These are phyloP conservation scores for Apoda limacodes DNA, from an alignment of 2,888 invertebrate species.

Conservation along the genomic window DNA sequence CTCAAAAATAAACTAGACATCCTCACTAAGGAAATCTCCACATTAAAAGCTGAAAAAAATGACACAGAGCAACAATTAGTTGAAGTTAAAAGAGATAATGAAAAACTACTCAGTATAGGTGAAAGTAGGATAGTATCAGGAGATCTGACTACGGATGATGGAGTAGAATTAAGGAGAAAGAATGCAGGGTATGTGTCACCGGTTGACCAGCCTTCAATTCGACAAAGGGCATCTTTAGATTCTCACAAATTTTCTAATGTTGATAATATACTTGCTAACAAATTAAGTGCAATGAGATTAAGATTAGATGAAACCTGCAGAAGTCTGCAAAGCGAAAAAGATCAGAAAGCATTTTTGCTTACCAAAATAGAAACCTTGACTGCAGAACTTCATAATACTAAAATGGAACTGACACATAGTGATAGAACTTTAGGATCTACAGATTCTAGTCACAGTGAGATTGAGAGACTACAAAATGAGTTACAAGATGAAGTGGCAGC, in stretches of 20 bases:
- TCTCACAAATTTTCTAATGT: constrained; percentile 59
- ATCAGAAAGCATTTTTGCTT: constrained; percentile 50
- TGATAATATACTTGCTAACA: constrained; percentile 52
- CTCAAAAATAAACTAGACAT: constrained; percentile 84
- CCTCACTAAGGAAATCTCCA: constrained; percentile 79
- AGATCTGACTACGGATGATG: constrained; percentile 48
- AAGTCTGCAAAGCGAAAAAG: constrained; percentile 50
- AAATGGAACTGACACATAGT: constrained; percentile 45
- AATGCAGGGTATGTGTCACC: constrained; percentile 41
- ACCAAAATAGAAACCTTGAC: constrained; percentile 50
- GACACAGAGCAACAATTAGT: constrained; percentile 82
- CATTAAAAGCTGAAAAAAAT: constrained; percentile 81
- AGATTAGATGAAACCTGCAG: constrained; percentile 51
- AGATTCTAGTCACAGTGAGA: constrained; percentile 59
- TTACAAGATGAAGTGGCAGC: constrained; percentile 58
- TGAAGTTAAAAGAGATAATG: constrained; percentile 83
- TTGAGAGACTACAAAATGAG: constrained; percentile 56
- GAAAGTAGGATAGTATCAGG: constrained; percentile 53
- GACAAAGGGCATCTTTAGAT: constrained; percentile 55
- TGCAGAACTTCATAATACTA: constrained; percentile 47
- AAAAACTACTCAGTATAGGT: constrained; percentile 74
- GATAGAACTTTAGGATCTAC: constrained; percentile 57
- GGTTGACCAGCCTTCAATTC: constrained; percentile 37
- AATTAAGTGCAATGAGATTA: constrained; percentile 47
- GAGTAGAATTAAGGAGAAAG: constrained; percentile 51